These are phyloP conservation scores for Amazona guildingii DNA, from an alignment of 2,113 vertebrate genomes.

Conservation along the genomic window DNA sequence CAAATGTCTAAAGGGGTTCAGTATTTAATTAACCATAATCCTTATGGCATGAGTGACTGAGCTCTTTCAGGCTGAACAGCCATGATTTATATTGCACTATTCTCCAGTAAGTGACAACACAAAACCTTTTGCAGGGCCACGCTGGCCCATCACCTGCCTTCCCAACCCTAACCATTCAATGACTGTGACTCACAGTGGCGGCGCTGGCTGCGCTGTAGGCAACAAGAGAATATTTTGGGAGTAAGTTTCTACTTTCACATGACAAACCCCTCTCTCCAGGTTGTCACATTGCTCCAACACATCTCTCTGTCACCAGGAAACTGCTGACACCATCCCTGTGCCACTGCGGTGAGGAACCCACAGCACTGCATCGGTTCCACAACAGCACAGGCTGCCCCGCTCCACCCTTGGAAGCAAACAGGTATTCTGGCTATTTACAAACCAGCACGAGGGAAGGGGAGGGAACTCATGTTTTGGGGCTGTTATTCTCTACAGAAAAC, in stretches of 20 bases:
- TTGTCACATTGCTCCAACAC: background rate
- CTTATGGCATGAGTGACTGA: background rate
- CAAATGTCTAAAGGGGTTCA: background rate
- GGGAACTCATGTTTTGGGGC: background rate
- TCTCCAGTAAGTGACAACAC: background rate
- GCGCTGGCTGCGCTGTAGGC: background rate
- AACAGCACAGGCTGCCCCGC: background rate
- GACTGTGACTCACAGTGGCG: accelerated
- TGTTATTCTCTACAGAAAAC: background rate
- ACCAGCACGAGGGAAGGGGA: background rate
- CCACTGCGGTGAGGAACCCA: background rate
- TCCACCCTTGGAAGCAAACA: background rate
- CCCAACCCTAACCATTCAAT: background rate
- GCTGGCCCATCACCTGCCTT: background rate
- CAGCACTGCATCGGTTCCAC: accelerated
- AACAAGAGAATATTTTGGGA: background rate
- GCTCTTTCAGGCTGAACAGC: background rate
- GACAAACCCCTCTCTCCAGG: background rate
- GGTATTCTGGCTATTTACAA: background rate
- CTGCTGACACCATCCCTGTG: accelerated
- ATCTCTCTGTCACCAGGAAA: background rate
- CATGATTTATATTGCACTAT: background rate
- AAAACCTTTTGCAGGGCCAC: background rate
- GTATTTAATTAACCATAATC: constrained; percentile 23
- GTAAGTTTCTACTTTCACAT: background rate